Percentiles rank a stretch among this genome's conserved stretches.
These are phyloP conservation scores for Formica selysi DNA, from an alignment of 1,140 invertebrate genomes.

Conservation along the genomic window DNA sequence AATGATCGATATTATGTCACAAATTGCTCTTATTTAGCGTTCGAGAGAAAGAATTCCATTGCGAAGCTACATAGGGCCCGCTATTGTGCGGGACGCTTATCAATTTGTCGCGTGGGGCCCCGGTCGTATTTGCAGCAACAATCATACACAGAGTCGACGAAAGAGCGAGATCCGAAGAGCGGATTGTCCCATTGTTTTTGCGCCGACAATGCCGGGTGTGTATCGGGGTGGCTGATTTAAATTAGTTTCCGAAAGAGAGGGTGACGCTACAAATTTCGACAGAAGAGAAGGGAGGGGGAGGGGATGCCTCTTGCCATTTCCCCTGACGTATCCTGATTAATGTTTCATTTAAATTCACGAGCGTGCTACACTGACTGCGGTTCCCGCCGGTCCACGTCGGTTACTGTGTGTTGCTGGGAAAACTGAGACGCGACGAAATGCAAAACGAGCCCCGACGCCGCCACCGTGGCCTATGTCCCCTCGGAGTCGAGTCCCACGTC, in stretches of 20 bases:
- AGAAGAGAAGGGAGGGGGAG: not conserved
- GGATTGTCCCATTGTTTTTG: constrained; percentile 67
- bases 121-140: constrained; percentile 55
- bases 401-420: constrained; percentile 22
- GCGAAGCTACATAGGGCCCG: not conserved
- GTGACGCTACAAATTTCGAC: constrained; percentile 60
- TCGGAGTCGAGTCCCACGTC: constrained; percentile 23
- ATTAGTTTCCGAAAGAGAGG: constrained; percentile 66
- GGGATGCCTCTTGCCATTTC: constrained; percentile 64
- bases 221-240: constrained; percentile 59
- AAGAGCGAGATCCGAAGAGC: constrained; percentile 28
- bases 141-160: constrained; percentile 9
- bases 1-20: not conserved
- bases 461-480: constrained; percentile 12
- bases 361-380: constrained; percentile 32
- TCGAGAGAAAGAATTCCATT: constrained; percentile 11
- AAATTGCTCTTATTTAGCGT: constrained; percentile 29
- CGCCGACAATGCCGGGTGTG: constrained; percentile 41
- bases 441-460: constrained; percentile 17
- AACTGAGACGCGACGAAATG: constrained; percentile 4
- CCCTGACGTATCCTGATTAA: constrained; percentile 68
- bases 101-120: constrained; percentile 49
- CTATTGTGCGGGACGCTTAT: constrained; percentile 42
- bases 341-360: constrained; percentile 72
- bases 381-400: not conserved